These are phyloP conservation scores for Cotesia vestalis DNA, from an alignment of 1,140 invertebrate genomes.

Conservation along the genomic window DNA sequence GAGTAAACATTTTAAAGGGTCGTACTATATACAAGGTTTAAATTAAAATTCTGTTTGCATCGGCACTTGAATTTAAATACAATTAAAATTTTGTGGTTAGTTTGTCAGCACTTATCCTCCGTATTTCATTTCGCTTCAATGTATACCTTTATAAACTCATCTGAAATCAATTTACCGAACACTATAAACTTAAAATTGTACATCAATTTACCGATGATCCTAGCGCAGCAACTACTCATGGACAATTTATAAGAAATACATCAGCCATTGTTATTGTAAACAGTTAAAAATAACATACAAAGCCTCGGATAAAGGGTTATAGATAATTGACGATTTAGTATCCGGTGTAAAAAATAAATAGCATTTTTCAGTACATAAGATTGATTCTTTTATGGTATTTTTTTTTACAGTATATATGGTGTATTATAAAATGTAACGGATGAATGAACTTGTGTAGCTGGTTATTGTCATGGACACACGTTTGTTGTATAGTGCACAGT, in stretches of 20 bases:
- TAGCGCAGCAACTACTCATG: background rate
- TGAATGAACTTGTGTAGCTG: constrained; percentile 28
- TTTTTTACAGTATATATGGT: too few species aligned
- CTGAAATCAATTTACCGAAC: too few species aligned
- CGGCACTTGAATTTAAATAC: constrained; percentile 7
- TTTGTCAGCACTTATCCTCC: background rate
- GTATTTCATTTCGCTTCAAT: background rate
- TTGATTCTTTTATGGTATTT: too few species aligned
- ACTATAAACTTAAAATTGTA: too few species aligned
- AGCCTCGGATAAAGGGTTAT: background rate
- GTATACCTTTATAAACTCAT: background rate
- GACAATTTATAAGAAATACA: background rate
- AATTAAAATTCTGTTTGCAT: constrained; percentile 22
- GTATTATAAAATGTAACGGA: constrained; percentile 14
- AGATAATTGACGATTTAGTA: constrained; percentile 11
- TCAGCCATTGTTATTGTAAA: background rate
- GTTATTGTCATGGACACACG: constrained; percentile 29
- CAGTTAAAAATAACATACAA: constrained; percentile 2
- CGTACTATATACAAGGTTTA: background rate
- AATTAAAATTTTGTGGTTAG: constrained; percentile 5
- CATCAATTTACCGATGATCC: too few species aligned
- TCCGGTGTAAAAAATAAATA: background rate
- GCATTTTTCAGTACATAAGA: background rate
- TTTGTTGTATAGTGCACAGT: background rate
- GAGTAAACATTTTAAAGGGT: background rate